A percentile compares a stretch with the other conserved stretches of the same genome.
Evolutionary conservation across 2,888 invertebrate genomes (phyloP).

Genomic region (Orthosia cruda): DNA sequence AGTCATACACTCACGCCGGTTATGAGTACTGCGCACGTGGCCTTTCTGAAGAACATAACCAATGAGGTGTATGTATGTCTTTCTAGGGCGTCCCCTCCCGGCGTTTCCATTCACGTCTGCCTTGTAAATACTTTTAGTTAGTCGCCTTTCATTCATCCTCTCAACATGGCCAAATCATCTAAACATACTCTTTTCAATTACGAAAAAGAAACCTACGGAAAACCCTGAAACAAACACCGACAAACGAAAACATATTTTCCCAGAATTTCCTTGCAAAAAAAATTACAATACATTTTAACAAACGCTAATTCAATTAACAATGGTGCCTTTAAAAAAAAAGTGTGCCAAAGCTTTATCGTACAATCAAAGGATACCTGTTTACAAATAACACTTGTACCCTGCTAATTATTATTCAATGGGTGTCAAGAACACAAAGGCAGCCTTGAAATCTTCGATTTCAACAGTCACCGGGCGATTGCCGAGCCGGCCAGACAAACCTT

Average conservation of each 20-base stretch:
- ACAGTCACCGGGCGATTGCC: constrained; percentile 58
- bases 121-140: too few species aligned
- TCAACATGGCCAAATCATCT: too few species aligned
- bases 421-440: constrained; percentile 79
- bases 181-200: too few species aligned
- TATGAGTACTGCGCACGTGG: too few species aligned
- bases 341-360: constrained; percentile 34
- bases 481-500: constrained; percentile 46
- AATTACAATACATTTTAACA: constrained; percentile 6
- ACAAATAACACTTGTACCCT: constrained; percentile 54
- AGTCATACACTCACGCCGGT: too few species aligned
- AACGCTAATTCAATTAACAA: constrained; percentile 55
- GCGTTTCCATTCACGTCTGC: too few species aligned
- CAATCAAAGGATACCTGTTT: constrained; percentile 54
- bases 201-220: too few species aligned
- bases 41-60: too few species aligned
- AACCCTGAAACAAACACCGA: too few species aligned
- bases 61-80: too few species aligned
- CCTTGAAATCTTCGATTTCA: constrained; percentile 82
- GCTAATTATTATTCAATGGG: constrained; percentile 78
- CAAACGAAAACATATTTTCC: constrained; percentile 5
- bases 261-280: constrained; percentile 12
- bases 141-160: too few species aligned
- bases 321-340: constrained; percentile 39
- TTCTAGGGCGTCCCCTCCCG: too few species aligned